Evolutionary conservation across 2,797 vertebrate genomes (phyloP).

Genomic region (Nannoperca australis): DNA sequence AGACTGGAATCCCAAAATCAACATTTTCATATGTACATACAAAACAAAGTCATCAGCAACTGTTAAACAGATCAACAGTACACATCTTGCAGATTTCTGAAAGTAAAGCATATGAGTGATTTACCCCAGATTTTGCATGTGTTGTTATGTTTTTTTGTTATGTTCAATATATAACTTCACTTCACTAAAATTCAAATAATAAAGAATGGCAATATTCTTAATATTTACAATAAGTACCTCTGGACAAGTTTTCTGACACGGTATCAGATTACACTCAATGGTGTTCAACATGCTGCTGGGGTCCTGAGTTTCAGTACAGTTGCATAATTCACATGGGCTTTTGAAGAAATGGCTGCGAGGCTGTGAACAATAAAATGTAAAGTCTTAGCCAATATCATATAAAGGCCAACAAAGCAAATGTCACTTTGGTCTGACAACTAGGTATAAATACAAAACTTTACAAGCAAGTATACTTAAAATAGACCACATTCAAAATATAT

Average conservation of each 20-base stretch:
- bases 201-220: neutral
- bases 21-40: neutral
- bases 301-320: slow-evolving; percentile 74
- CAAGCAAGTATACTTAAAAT: neutral
- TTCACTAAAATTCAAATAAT: neutral
- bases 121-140: neutral
- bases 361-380: slow-evolving; percentile 67
- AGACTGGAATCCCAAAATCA: neutral
- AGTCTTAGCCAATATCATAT: slow-evolving; percentile 11
- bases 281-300: slow-evolving; percentile 33
- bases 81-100: neutral
- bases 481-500: neutral
- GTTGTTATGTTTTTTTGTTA: neutral
- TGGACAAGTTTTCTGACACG: slow-evolving; percentile 72
- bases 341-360: slow-evolving; percentile 63
- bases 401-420: neutral
- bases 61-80: neutral
- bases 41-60: neutral
- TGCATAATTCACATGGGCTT: slow-evolving; percentile 80
- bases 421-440: neutral
- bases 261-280: slow-evolving; percentile 48
- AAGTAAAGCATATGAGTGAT: slow-evolving; percentile 5
- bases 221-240: slow-evolving; percentile 52
- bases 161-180: neutral
- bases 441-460: slow-evolving; percentile 3